Base-by-base conservation (phyloP, 1,140 invertebrate species). In the Drosophila sucinea region DNA sequence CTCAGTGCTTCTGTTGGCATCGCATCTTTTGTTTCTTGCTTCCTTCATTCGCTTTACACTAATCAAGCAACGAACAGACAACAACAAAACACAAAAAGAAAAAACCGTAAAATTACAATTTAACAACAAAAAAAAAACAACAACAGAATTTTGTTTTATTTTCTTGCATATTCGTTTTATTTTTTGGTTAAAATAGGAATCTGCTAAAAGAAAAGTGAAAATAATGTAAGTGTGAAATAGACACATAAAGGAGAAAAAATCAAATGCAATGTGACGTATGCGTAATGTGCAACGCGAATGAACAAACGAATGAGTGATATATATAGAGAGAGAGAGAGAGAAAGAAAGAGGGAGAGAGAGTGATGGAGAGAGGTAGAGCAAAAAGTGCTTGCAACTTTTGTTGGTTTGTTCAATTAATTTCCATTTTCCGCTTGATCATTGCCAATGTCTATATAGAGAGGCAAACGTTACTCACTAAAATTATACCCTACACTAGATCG, bases 231-330 rank as follows among this genome's bases (percentile, higher is more conserved):
- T 57, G 55, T 58, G 30, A 40, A 63, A 56, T 30, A 25, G 23
- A 51, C 23, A 51, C 5, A 47, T 25, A 2, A 7, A 51, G 44
- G 27, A 38, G 35, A 25, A 51, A 51, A 27, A 51, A 51, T 6
- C 44, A 51, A 51, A 32, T 67, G 55, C 66, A 82, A 82, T 80
- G 60, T 82, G 79, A 78, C 79, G 79, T 82, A 82, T 82, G 70
- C 73, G 70, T 60, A 78, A 82, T 77, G 57, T 75, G 57, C 38
- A 61, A 38, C 30, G 32, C 38, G 25, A 62, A 33, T 10, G 11
- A 7, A 29, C n/a, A 40, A 29, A 38, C 8, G 2, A 11, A 10
- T 11, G 35, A 38, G 27, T 17, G 5, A 38, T 8, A 55, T 27
- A 56, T 35, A 60, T 8, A 27, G 10, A 56, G 4, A 33, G 8